Evolutionary conservation across 2,888 invertebrate genomes (phyloP).

Genomic region (Diabrotica balteata): DNA sequence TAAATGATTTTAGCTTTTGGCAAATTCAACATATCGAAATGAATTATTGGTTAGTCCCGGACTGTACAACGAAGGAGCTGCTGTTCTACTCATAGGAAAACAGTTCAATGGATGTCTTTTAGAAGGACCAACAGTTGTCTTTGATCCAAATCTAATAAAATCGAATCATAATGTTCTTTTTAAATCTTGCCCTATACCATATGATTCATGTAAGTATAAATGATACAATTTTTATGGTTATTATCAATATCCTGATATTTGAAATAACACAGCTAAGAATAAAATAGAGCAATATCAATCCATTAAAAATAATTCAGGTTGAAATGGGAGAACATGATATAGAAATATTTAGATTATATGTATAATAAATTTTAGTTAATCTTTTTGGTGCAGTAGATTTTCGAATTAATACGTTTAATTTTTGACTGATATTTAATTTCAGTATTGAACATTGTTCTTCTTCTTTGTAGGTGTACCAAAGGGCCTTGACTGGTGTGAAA

Average conservation of each 20-base stretch:
- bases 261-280: no score
- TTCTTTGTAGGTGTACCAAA: conserved; percentile 61
- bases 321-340: no score
- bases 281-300: no score
- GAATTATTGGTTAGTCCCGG: conserved; percentile 77
- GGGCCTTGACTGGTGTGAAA: conserved; percentile 67
- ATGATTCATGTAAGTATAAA: conserved; percentile 70
- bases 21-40: conserved; percentile 80
- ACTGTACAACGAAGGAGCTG: conserved; percentile 74
- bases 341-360: no score
- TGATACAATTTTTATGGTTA: no score
- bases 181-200: conserved; percentile 77
- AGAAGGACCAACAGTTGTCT: conserved; percentile 86
- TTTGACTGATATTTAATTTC: neutral
- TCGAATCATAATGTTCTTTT: conserved; percentile 73
- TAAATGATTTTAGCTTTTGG: conserved; percentile 66
- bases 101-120: conserved; percentile 84
- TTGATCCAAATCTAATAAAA: conserved; percentile 70
- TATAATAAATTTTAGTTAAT: no score
- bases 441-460: neutral
- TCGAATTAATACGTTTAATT: no score
- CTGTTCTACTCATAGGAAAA: conserved; percentile 79
- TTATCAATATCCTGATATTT: no score
- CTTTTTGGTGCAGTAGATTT: no score
- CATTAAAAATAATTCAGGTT: no score